A percentile compares a stretch with the other conserved stretches of the same genome.
Conservation (phyloP, 2,113 vertebrate genomes). For the Motacilla tschutschensis region DNA sequence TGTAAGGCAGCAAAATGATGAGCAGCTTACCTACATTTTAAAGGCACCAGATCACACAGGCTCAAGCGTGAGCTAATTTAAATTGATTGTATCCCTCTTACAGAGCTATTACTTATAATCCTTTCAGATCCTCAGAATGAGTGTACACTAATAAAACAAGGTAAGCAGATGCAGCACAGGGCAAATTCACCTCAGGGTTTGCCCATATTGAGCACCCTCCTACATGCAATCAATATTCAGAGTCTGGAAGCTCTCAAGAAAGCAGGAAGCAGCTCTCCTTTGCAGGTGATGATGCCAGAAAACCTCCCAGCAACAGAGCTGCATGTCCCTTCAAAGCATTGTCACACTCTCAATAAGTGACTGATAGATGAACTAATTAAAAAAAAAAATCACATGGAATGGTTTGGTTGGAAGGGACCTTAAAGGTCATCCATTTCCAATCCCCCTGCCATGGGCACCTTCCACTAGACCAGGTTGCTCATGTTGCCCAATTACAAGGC, state of each 20-base stretch:
- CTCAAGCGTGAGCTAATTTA: constrained; percentile 45
- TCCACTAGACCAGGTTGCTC: neutral
- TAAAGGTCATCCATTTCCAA: neutral
- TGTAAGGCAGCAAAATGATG: constrained; percentile 6
- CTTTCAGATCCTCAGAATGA: constrained; percentile 8
- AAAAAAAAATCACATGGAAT: neutral
- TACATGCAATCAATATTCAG: neutral
- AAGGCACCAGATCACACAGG: constrained; percentile 5
- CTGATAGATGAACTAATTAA: neutral
- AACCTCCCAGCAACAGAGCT: neutral
- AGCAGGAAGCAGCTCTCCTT: neutral
- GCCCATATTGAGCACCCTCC: neutral
- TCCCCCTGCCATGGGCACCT: neutral
- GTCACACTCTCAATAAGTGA: neutral
- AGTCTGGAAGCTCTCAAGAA: neutral
- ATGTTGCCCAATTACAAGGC: neutral
- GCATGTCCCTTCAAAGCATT: neutral
- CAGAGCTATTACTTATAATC: constrained; percentile 36
- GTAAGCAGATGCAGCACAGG: neutral
- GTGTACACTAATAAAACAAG: constrained; percentile 2
- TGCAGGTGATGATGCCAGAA: neutral
- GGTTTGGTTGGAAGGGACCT: neutral
- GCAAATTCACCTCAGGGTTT: neutral
- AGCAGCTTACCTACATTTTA: constrained; percentile 1
- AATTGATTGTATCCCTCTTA: constrained; percentile 28